Base-by-base conservation (phyloP, 1,140 invertebrate species). In the Sinella curviseta region DNA sequence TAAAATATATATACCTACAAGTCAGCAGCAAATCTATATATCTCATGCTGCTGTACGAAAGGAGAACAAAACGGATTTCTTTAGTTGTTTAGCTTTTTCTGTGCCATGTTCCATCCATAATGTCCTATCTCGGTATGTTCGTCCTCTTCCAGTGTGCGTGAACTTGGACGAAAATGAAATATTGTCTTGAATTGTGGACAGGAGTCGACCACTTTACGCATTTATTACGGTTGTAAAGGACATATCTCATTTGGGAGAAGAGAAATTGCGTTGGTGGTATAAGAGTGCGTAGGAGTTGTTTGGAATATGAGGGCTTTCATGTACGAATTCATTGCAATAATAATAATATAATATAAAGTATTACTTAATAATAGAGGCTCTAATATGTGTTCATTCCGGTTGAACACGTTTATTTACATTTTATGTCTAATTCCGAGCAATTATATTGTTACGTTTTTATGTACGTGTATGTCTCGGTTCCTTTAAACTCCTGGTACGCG, bases 241-340 rank as follows among this genome's bases (percentile, higher is more conserved):
- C 65, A 33, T 70, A 30, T 70, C 55, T n/a, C n/a, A 60, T n/a
- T n/a, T n/a, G n/a, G n/a, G n/a, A n/a, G n/a, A 4, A 14, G 55
- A 60, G 55, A 60, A 60, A 60, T 60, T 60, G 55, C 55, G 55
- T 60, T 60, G 55, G 55, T 24, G 55, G 55, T n/a, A n/a, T n/a
- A n/a, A n/a, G n/a, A n/a, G n/a, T n/a, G n/a, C n/a, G n/a, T n/a
- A n/a, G n/a, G n/a, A n/a, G n/a, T n/a, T n/a, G n/a, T n/a, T n/a
- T n/a, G n/a, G n/a, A n/a, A n/a, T n/a, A n/a, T n/a, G n/a, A 60
- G 14, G 55, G 24, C 4, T 26, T 60, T 60, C 24, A 60, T 60
- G 55, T 24, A 26, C 24, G 55, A 60, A 60, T 26, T 14, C 14
- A 60, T 60, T 60, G n/a, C n/a, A n/a, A n/a, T n/a, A n/a, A n/a